phyloP scores from a whole-genome alignment of 2,888 invertebrate species.

The Mythimna ferrago region DNA sequence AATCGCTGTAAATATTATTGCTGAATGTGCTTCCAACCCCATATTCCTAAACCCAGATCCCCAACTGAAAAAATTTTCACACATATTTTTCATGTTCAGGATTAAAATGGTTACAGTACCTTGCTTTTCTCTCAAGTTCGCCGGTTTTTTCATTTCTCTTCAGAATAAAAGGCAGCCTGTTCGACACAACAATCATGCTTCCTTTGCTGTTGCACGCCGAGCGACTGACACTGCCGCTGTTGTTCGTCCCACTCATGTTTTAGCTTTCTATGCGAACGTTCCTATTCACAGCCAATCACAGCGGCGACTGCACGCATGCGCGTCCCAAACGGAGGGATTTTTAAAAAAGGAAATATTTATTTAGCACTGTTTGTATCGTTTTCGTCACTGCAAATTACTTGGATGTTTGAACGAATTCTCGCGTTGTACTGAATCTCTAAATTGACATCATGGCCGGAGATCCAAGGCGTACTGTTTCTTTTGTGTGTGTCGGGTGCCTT shows the following conservation, averaged over 20 bases:
- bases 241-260: slow-evolving; percentile 82
- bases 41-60: too few relatives aligned
- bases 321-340: slow-evolving; percentile 77
- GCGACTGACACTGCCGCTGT: slow-evolving; percentile 77
- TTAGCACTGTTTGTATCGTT: slow-evolving; percentile 72
- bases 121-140: slow-evolving; percentile 94
- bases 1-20: not conserved
- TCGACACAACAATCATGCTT: slow-evolving; percentile 97
- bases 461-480: slow-evolving; percentile 85
- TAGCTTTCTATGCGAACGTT: slow-evolving; percentile 74
- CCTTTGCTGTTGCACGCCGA: slow-evolving; percentile 91
- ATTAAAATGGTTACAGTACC: slow-evolving; percentile 87
- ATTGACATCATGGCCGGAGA: slow-evolving; percentile 86
- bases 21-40: too few relatives aligned
- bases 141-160: slow-evolving; percentile 94
- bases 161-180: slow-evolving; percentile 96
- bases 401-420: slow-evolving; percentile 56
- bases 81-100: not conserved
- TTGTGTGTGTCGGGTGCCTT: slow-evolving; percentile 83
- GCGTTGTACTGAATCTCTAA: slow-evolving; percentile 73
- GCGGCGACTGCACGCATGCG: slow-evolving; percentile 82
- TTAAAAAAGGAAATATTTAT: slow-evolving; percentile 74
- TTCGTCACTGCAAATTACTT: slow-evolving; percentile 77
- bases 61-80: not conserved
- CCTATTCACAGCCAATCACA: slow-evolving; percentile 85